Conservation (phyloP, 2,113 vertebrate genomes). For the Ictidomys tridecemlineatus region DNA sequence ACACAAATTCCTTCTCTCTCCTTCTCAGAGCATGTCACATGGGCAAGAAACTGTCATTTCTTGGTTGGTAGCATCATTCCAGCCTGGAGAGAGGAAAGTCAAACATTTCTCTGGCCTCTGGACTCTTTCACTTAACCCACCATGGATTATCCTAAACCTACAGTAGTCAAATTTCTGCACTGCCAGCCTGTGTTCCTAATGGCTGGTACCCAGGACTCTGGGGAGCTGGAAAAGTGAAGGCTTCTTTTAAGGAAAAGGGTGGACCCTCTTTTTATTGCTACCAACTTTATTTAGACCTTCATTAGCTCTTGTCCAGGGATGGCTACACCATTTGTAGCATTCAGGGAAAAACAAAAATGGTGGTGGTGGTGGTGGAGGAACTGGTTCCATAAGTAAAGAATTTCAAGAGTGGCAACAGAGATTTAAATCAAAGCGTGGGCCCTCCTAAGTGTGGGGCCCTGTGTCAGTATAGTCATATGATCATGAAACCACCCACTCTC, state of each 20-base stretch:
- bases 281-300: background rate
- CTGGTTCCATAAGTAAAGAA: background rate
- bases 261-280: background rate
- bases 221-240: background rate
- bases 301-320: background rate
- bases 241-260: background rate
- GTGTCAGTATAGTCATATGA: background rate
- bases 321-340: background rate
- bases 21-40: background rate
- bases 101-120: background rate
- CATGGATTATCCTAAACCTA: background rate
- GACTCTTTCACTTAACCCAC: background rate
- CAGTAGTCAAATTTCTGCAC: background rate
- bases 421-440: background rate
- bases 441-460: background rate
- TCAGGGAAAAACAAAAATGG: background rate
- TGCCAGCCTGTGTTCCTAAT: background rate
- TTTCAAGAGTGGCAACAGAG: background rate
- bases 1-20: background rate
- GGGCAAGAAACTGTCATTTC: background rate
- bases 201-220: background rate
- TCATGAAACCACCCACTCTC: background rate
- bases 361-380: no score
- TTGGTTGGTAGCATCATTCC: background rate
- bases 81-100: background rate